These are phyloP conservation scores for Siniperca undulata DNA, from an alignment of 2,797 vertebrate genomes.

Conservation along the genomic window DNA sequence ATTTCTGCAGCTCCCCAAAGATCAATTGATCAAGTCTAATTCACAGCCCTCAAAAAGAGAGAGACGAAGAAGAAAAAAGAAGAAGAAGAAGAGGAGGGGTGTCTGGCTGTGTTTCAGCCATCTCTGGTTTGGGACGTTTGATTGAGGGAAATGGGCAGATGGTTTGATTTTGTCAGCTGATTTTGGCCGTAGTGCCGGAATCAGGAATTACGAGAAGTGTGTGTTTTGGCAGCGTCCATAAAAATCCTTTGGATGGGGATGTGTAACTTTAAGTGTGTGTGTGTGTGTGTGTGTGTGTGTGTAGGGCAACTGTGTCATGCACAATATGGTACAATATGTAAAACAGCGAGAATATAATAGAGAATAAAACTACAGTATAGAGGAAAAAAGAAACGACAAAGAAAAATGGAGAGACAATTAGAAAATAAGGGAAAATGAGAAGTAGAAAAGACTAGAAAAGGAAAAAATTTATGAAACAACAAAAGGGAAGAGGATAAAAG, in stretches of 20 bases:
- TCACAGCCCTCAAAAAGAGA: constrained; percentile 90
- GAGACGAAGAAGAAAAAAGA: constrained; percentile 54
- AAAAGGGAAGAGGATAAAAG: not conserved
- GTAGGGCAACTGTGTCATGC: not conserved
- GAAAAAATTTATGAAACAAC: not conserved
- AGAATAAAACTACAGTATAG: not conserved
- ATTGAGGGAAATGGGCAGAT: constrained; percentile 75
- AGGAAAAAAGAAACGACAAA: not conserved
- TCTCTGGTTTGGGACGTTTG: constrained; percentile 66
- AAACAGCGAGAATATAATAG: not conserved
- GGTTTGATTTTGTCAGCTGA: constrained; percentile 77
- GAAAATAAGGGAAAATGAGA: not conserved
- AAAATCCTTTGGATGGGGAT: constrained; percentile 57
- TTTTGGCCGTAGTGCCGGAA: constrained; percentile 70
- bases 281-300: constrained; percentile 1
- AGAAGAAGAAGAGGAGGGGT: constrained; percentile 6
- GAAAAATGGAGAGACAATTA: not conserved
- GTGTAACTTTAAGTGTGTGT: constrained; percentile 15
- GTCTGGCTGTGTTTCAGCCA: constrained; percentile 62
- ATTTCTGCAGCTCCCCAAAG: constrained; percentile 98
- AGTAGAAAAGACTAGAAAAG: not conserved
- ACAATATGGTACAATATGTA: not conserved
- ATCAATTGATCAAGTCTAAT: constrained; percentile 99
- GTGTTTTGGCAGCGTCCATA: constrained; percentile 61
- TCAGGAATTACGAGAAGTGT: constrained; percentile 72